Base-by-base conservation (phyloP, 1,140 invertebrate species). In the Papilio polytes region DNA sequence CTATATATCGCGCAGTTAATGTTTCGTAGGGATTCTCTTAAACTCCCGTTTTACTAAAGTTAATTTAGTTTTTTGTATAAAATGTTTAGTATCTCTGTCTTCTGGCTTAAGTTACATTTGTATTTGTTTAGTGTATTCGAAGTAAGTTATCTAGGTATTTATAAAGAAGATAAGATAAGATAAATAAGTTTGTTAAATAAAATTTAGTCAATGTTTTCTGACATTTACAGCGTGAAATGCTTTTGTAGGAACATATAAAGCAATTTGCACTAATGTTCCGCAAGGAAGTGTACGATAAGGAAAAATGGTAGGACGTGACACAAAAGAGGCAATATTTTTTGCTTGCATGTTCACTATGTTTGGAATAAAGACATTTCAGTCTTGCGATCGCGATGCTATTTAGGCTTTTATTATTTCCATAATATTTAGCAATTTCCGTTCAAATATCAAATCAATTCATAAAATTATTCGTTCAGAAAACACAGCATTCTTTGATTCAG, bases 181-280 rank as follows among this genome's bases (percentile, higher is more conserved):
- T 36, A 36, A 22, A 63, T 63, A 15, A 31, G 22, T 70, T 70
- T 15, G n/a, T 31, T 12, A 12, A 51, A 48, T 76, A 2, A 51
- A 13, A 15, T 51, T 26, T 26, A 18, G 9, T 26, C 22, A 22
- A 20, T 51, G 12, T 26, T 22, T 76, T 53, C 4, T 51, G 22
- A 53, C 74, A 48, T 31, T 20, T 13, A 76, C 46, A 76, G 13
- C 46, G 22, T 51, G 74, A 31, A 74, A 74, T 48, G 36, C 46
- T 26, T 76, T 76, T 76, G 74, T 76, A 48, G 20, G 44, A 76
- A 76, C 74, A 76, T 51, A 76, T 76, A 76, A 76, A 76, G 74
- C 74, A 76, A 76, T 76, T 76, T 76, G 74, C 46, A 51, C 74
- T 76, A 76, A 76, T 76, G 74, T 76, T 76, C 74, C 46, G 73